A percentile compares a stretch with the other conserved stretches of the same genome.
Conservation (phyloP, 2,888 invertebrate genomes). For the Rotaria socialis region DNA sequence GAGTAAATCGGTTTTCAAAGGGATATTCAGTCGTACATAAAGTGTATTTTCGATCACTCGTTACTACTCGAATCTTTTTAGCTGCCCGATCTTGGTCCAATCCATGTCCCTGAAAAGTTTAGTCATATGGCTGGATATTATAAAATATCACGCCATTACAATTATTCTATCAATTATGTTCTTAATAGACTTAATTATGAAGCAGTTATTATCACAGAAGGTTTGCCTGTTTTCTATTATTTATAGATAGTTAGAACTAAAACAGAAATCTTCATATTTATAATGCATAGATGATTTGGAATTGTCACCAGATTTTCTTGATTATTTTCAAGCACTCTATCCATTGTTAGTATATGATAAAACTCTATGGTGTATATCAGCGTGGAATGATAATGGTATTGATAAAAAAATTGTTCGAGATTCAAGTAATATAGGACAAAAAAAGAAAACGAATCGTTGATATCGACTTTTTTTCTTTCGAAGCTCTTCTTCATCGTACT, state of each 20-base stretch:
- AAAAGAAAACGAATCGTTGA: background rate
- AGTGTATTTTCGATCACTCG: too few relatives aligned
- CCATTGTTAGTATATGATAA: slow-evolving; percentile 76
- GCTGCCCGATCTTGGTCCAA: slow-evolving; percentile 75
- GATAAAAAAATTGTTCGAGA: slow-evolving; percentile 68
- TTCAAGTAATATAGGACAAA: slow-evolving; percentile 60
- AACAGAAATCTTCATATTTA: background rate
- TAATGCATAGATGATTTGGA: slow-evolving; percentile 79
- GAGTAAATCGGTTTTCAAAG: too few relatives aligned
- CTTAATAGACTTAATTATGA: slow-evolving; percentile 76
- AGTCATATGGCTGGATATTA: slow-evolving; percentile 85
- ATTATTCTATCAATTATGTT: slow-evolving; percentile 87
- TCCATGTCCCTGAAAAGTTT: slow-evolving; percentile 66
- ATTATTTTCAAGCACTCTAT: slow-evolving; percentile 90
- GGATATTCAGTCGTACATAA: too few relatives aligned
- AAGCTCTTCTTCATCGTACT: slow-evolving; percentile 79
- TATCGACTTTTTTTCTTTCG: background rate
- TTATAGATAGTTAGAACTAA: background rate
- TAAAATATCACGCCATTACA: slow-evolving; percentile 91
- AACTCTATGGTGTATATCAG: slow-evolving; percentile 91
- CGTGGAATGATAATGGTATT: slow-evolving; percentile 99
- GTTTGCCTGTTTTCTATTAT: background rate
- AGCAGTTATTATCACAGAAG: slow-evolving; percentile 86
- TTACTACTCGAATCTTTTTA: slow-evolving; percentile 68
- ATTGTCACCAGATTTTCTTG: slow-evolving; percentile 90